phyloP scores from a whole-genome alignment of 2,888 invertebrate genomes.

The Rhagonycha fulva region DNA sequence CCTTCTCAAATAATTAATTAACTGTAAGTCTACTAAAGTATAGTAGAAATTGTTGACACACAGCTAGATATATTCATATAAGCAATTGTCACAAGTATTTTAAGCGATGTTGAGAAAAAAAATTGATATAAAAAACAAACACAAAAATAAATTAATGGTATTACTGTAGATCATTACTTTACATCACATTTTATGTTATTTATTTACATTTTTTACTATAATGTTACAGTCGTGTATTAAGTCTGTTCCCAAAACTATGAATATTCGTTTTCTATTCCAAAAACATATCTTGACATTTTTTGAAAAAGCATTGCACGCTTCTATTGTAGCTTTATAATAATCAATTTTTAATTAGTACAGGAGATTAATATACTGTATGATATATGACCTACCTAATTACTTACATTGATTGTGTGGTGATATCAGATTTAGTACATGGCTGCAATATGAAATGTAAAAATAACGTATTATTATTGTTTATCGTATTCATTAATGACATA shows the following conservation, averaged over 20 bases:
- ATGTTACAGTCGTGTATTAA: background rate
- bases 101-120: conserved; percentile 4
- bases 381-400: background rate
- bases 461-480: background rate
- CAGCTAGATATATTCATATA: background rate
- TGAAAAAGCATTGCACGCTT: conserved; percentile 32
- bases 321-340: conserved; percentile 20
- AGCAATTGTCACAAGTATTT: conserved; percentile 1
- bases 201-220: background rate
- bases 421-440: background rate
- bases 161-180: conserved; percentile 17
- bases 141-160: conserved; percentile 6
- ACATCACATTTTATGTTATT: conserved; percentile 21
- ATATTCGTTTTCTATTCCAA: conserved; percentile 39
- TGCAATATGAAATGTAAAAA: background rate
- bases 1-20: conserved; percentile 3
- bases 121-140: conserved; percentile 6
- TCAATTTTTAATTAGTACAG: conserved; percentile 5
- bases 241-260: conserved; percentile 25
- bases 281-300: conserved; percentile 38
- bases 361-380: conserved; percentile 4
- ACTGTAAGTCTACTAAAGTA: background rate
- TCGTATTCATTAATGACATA: background rate
- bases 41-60: background rate
- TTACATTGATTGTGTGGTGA: background rate